Evolutionary conservation across 2,113 vertebrate species (phyloP).

Genomic region (Bagarius yarrelli): DNA sequence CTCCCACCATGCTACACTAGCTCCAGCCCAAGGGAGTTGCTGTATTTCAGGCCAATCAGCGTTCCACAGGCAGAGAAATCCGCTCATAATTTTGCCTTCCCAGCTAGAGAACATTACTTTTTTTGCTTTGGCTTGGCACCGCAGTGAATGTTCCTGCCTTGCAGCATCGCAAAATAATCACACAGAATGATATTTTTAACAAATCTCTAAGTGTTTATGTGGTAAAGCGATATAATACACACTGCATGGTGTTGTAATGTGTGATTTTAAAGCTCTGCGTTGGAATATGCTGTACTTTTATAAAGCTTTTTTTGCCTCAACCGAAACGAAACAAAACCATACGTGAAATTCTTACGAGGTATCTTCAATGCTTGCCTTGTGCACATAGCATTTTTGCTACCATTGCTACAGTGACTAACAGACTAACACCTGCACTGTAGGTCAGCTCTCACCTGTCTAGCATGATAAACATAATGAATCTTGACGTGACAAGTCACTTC

Average conservation of each 20-base stretch:
- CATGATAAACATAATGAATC: slow-evolving; percentile 6
- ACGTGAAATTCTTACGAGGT: background rate
- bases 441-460: slow-evolving; percentile 8
- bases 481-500: slow-evolving; percentile 29
- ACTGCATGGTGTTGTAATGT: background rate
- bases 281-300: background rate
- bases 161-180: too few species aligned
- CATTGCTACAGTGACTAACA: background rate
- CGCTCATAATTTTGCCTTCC: slow-evolving; percentile 40
- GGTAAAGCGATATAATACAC: background rate
- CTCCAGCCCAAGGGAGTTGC: slow-evolving; percentile 48
- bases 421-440: background rate
- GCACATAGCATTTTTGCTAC: background rate
- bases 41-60: slow-evolving; percentile 48
- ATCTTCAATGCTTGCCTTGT: background rate
- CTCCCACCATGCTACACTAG: slow-evolving; percentile 37
- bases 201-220: slow-evolving; percentile 29
- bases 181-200: too few species aligned
- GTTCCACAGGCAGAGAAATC: slow-evolving; percentile 46
- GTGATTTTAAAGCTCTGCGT: background rate
- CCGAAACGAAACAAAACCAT: background rate
- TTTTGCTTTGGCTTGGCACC: slow-evolving; percentile 30
- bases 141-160: slow-evolving; percentile 10
- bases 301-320: background rate
- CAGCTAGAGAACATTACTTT: slow-evolving; percentile 51